Evolutionary conservation across 2,797 vertebrate genomes (phyloP).

Genomic region (Heliangelus exortis): DNA sequence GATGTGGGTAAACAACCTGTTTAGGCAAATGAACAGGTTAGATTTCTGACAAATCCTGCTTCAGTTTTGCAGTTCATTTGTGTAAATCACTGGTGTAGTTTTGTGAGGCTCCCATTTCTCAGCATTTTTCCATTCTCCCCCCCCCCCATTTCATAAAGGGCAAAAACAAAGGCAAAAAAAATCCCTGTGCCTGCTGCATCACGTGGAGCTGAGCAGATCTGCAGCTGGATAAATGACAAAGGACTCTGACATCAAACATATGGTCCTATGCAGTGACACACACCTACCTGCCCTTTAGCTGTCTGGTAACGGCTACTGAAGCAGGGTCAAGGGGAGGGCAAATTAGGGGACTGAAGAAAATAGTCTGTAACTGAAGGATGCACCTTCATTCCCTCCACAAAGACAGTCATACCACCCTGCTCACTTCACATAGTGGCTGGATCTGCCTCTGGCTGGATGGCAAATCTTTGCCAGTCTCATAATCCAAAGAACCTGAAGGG

Average conservation of each 20-base stretch:
- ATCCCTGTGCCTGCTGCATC: background rate
- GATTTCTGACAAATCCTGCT: background rate
- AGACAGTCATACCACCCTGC: background rate
- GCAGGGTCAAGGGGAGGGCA: background rate
- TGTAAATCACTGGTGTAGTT: background rate
- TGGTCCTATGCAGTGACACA: background rate
- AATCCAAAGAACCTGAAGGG: background rate
- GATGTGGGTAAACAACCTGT: background rate
- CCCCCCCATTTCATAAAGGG: background rate
- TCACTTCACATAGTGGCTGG: background rate
- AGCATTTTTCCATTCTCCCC: background rate
- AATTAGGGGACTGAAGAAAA: background rate
- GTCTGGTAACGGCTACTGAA: background rate
- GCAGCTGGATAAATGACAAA: constrained; percentile 14
- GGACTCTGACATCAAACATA: background rate
- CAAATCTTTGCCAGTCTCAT: background rate
- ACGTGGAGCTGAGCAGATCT: background rate
- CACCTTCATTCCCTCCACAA: background rate
- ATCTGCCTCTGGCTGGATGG: background rate
- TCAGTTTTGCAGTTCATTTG: background rate
- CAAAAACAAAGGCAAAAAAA: constrained; percentile 26
- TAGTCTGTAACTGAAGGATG: background rate
- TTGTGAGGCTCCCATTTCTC: background rate
- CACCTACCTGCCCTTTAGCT: background rate
- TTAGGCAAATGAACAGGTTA: background rate